These are phyloP conservation scores for Gorsachius goisagi DNA, from an alignment of 2,113 vertebrate genomes.

Conservation along the genomic window DNA sequence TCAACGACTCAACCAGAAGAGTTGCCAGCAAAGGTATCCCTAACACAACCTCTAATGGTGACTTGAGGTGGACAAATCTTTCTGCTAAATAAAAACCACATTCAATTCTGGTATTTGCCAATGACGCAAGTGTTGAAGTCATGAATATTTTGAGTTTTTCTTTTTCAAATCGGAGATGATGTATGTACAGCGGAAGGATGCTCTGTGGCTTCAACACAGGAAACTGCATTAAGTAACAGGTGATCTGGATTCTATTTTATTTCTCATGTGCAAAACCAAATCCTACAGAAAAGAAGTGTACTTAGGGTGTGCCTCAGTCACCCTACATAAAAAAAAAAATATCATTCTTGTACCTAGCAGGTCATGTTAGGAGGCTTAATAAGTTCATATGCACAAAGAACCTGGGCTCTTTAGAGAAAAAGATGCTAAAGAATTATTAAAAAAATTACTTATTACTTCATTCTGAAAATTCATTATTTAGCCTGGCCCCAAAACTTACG, in stretches of 20 bases:
- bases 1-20: not conserved
- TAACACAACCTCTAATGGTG: not conserved
- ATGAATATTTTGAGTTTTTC: not conserved
- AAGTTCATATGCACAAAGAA: not conserved
- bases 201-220: not conserved
- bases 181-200: not conserved
- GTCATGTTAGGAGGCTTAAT: not conserved
- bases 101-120: not conserved
- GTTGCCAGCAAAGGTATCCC: not conserved
- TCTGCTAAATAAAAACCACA: not conserved
- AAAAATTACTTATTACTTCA: not conserved
- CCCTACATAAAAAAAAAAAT: not conserved
- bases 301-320: not conserved
- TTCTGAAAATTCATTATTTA: not conserved
- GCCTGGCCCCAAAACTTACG: not conserved
- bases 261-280: not conserved
- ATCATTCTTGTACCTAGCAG: not conserved
- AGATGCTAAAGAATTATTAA: not conserved
- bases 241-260: slow-evolving; percentile 1
- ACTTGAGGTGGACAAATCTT: not conserved
- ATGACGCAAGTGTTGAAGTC: not conserved
- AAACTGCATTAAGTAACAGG: slow-evolving; percentile 24
- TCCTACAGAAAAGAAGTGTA: not conserved
- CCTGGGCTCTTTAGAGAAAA: not conserved
- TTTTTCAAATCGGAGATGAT: not conserved